phyloP scores from a whole-genome alignment of 2,888 invertebrate species.

The Dastarcus helophoroides region DNA sequence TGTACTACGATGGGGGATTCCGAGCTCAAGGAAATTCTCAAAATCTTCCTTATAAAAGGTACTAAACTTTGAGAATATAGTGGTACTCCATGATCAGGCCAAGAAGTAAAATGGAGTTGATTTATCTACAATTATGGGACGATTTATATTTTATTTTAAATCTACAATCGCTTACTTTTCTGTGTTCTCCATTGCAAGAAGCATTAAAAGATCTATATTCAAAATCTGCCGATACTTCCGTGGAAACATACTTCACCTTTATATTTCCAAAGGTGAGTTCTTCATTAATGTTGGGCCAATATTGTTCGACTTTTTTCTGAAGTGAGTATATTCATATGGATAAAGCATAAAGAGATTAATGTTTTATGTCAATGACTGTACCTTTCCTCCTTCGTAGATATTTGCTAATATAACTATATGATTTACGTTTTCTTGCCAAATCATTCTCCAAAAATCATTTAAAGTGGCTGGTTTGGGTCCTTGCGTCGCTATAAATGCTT shows the following conservation, averaged over 20 bases:
- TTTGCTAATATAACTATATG: conserved; percentile 43
- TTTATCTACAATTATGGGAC: conserved; percentile 32
- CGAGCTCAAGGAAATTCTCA: conserved; percentile 28
- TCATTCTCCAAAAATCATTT: conserved; percentile 34
- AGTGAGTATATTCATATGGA: conserved; percentile 13
- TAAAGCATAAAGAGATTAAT: background rate
- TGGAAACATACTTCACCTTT: conserved; percentile 26
- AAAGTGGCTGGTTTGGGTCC: conserved; percentile 30
- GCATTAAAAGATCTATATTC: conserved; percentile 30
- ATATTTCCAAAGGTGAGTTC: conserved; percentile 30
- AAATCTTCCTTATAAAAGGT: conserved; percentile 29
- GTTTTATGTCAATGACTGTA: conserved; percentile 16
- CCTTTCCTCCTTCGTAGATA: conserved; percentile 37
- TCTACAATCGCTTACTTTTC: conserved; percentile 23
- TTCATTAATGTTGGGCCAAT: conserved; percentile 40
- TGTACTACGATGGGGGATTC: conserved; percentile 40
- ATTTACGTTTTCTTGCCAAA: conserved; percentile 39
- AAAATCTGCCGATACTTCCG: conserved; percentile 32
- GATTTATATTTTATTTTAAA: background rate
- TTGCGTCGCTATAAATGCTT: conserved; percentile 33
- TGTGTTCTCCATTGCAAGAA: conserved; percentile 20
- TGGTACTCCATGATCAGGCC: conserved; percentile 44
- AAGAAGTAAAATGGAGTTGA: conserved; percentile 41
- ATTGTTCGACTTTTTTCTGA: conserved; percentile 40
- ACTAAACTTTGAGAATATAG: conserved; percentile 29